These are phyloP conservation scores for Xanthostigma xanthostigma DNA, from an alignment of 2,888 invertebrate species.

Conservation along the genomic window DNA sequence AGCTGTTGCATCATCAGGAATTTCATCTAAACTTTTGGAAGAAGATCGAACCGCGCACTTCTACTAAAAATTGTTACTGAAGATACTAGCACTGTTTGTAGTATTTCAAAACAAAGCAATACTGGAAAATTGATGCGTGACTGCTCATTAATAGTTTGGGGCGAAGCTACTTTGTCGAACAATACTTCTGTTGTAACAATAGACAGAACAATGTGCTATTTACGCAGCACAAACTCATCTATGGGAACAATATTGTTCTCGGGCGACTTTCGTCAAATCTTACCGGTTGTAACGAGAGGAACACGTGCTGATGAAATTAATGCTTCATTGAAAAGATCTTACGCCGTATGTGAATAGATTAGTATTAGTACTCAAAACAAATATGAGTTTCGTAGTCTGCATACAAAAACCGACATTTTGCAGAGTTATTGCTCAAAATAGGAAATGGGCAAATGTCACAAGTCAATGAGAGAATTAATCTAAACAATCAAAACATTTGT, in stretches of 20 bases:
- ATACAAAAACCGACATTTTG: conserved; percentile 3
- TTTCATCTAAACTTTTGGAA: conserved; percentile 24
- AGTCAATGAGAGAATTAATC: conserved; percentile 5
- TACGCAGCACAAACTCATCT: conserved; percentile 9
- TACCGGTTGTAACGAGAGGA: conserved; percentile 8
- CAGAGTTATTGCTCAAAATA: conserved; percentile 6
- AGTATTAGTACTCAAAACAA: conserved; percentile 5
- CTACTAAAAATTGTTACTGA: conserved; percentile 15
- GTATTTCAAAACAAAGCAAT: conserved; percentile 16
- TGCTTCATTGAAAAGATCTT: conserved; percentile 6
- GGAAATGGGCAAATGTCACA: conserved; percentile 5
- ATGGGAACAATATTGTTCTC: conserved; percentile 7
- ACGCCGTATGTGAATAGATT: too few species aligned
- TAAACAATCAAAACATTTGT: conserved; percentile 8
- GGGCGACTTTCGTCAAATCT: conserved; percentile 9
- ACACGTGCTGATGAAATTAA: conserved; percentile 7
- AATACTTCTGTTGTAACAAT: conserved; percentile 17
- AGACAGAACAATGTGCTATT: conserved; percentile 18
- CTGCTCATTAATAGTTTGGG: conserved; percentile 16
- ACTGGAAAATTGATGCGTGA: conserved; percentile 14
- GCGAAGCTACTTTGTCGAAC: conserved; percentile 18
- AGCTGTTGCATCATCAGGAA: conserved; percentile 23
- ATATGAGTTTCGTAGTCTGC: conserved; percentile 1
- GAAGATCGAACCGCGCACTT: conserved; percentile 23
- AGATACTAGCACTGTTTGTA: conserved; percentile 1